A percentile compares a stretch with the other conserved stretches of the same genome.
These are phyloP conservation scores for Noturus placidus DNA, from an alignment of 2,113 vertebrate species.

Conservation along the genomic window DNA sequence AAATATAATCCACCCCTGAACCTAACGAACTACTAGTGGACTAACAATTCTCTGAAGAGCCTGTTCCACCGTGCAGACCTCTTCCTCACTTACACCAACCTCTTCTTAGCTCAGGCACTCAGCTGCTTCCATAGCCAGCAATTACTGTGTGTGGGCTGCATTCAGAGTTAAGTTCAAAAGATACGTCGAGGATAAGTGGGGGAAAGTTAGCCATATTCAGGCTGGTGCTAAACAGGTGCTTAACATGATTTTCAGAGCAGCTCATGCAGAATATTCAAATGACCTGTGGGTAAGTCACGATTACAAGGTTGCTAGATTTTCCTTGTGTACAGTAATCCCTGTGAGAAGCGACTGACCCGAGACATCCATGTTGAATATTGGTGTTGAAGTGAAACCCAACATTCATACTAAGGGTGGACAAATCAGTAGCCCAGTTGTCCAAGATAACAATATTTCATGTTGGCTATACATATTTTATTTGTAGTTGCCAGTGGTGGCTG, in stretches of 20 bases:
- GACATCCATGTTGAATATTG: background rate
- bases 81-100: constrained; percentile 12
- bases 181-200: constrained; percentile 10
- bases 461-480: background rate
- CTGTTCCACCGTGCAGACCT: constrained; percentile 14
- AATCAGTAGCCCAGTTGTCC: background rate
- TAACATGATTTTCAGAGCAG: constrained; percentile 12
- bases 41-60: background rate
- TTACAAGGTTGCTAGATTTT: background rate
- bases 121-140: constrained; percentile 24
- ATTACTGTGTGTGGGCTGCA: constrained; percentile 29
- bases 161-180: constrained; percentile 26
- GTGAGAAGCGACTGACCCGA: background rate
- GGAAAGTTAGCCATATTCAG: constrained; percentile 18
- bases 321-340: background rate
- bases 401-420: background rate
- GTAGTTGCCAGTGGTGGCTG: background rate
- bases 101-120: constrained; percentile 7
- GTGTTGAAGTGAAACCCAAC: background rate
- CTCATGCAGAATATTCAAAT: background rate
- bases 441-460: background rate
- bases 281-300: background rate
- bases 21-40: constrained; percentile 15
- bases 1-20: constrained; percentile 41
- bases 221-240: background rate